These are phyloP conservation scores for Eulithis prunata DNA, from an alignment of 2,888 invertebrate species.

Conservation along the genomic window DNA sequence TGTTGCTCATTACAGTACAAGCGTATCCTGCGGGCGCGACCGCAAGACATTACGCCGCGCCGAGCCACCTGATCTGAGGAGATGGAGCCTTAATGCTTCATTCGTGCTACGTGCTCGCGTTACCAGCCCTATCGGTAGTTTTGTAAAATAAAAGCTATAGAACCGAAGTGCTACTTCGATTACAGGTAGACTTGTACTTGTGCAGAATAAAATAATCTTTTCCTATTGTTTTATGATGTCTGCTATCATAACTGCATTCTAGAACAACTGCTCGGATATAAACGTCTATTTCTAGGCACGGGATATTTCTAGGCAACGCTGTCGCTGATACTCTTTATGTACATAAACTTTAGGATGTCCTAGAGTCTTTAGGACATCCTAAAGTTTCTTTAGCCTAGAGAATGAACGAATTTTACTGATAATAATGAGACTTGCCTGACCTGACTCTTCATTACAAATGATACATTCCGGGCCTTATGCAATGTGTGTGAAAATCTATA, in stretches of 20 bases:
- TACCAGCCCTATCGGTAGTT: conserved; percentile 46
- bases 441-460: no score
- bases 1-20: conserved; percentile 83
- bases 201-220: conserved; percentile 10
- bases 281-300: no score
- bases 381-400: no score
- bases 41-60: conserved; percentile 76
- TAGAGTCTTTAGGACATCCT: no score
- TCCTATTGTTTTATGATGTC: conserved; percentile 1
- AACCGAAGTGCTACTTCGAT: conserved; percentile 41
- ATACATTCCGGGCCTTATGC: no score
- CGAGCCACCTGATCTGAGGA: conserved; percentile 69
- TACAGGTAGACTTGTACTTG: conserved; percentile 15
- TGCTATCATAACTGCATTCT: not conserved
- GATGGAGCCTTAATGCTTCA: conserved; percentile 66
- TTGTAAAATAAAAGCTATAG: conserved; percentile 54
- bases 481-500: no score
- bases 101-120: conserved; percentile 65
- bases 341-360: no score
- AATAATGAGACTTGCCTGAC: no score
- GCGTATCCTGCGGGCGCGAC: conserved; percentile 82
- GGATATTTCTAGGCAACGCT: no score
- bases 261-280: not conserved
- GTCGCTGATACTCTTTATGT: no score
- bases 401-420: no score